phyloP scores from a whole-genome alignment of 2,888 invertebrate species.

The Eupithecia inturbata region DNA sequence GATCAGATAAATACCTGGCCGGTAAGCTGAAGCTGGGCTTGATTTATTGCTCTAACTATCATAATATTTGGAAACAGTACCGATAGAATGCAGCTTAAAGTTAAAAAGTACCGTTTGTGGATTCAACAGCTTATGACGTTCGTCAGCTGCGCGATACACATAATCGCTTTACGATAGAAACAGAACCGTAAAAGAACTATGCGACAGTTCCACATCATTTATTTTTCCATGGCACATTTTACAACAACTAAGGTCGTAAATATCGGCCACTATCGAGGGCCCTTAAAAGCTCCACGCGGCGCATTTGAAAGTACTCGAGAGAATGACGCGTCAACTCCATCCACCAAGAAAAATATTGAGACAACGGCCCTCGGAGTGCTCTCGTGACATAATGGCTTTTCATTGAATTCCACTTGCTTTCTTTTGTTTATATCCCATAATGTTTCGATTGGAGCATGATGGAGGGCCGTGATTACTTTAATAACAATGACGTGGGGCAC shows the following conservation, averaged over 20 bases:
- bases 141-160: constrained; percentile 17
- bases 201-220: constrained; percentile 67
- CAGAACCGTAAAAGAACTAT: constrained; percentile 41
- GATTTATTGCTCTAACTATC: constrained; percentile 31
- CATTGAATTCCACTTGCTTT: constrained; percentile 82
- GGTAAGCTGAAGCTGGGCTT: constrained; percentile 31
- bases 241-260: constrained; percentile 70
- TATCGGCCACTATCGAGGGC: constrained; percentile 80
- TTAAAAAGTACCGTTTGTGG: constrained; percentile 11
- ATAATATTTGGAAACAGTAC: constrained; percentile 36
- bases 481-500: constrained; percentile 80
- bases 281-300: constrained; percentile 80
- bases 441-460: constrained; percentile 82
- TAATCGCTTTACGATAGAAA: neutral
- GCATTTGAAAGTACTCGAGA: constrained; percentile 74
- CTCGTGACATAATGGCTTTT: constrained; percentile 83
- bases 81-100: constrained; percentile 26
- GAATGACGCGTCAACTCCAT: constrained; percentile 79
- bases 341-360: constrained; percentile 83
- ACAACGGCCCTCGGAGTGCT: constrained; percentile 77
- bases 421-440: constrained; percentile 84
- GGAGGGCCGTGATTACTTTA: constrained; percentile 83
- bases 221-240: constrained; percentile 61
- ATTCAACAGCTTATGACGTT: constrained; percentile 12
- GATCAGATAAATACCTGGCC: constrained; percentile 47